Evolutionary conservation across 2,797 vertebrate species (phyloP).

Genomic region (Gymnoscopelus microlampas): DNA sequence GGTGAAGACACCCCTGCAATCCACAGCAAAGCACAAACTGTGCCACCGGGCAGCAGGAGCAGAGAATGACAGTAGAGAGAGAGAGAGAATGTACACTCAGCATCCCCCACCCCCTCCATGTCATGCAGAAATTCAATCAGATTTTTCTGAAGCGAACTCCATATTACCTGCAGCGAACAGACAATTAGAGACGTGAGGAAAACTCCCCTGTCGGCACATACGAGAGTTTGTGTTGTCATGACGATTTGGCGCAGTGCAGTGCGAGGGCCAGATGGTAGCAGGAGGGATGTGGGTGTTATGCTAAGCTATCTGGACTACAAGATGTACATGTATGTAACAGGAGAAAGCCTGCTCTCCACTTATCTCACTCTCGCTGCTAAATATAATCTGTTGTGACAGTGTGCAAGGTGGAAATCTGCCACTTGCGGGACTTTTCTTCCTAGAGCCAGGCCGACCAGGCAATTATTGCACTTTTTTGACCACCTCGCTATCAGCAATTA

Average conservation of each 20-base stretch:
- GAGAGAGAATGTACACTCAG: slow-evolving; percentile 40
- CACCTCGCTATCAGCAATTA: too few species aligned
- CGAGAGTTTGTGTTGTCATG: slow-evolving; percentile 12
- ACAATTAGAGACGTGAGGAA: slow-evolving; percentile 55
- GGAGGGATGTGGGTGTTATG: slow-evolving; percentile 21
- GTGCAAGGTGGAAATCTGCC: not conserved
- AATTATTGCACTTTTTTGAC: too few species aligned
- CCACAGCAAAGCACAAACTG: slow-evolving; percentile 39
- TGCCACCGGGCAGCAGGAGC: slow-evolving; percentile 22
- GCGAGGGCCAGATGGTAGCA: slow-evolving; percentile 30
- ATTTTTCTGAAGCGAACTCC: slow-evolving; percentile 30
- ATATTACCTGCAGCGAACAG: slow-evolving; percentile 51
- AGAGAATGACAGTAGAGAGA: not conserved
- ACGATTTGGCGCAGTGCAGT: slow-evolving; percentile 40
- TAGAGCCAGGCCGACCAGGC: too few species aligned
- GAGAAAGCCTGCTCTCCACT: slow-evolving; percentile 18
- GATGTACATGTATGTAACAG: slow-evolving; percentile 11
- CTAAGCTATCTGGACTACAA: slow-evolving; percentile 16
- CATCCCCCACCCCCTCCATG: slow-evolving; percentile 16
- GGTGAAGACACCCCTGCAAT: slow-evolving; percentile 29
- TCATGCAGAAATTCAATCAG: slow-evolving; percentile 34
- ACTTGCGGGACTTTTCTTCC: not conserved
- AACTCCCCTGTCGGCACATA: slow-evolving; percentile 37
- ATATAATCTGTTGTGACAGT: not conserved
- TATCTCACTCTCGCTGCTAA: not conserved